Evolutionary conservation across 2,888 invertebrate species (phyloP), one percentile per base, ranked within the genome.

Genomic region (Macrophya annulata): DNA sequence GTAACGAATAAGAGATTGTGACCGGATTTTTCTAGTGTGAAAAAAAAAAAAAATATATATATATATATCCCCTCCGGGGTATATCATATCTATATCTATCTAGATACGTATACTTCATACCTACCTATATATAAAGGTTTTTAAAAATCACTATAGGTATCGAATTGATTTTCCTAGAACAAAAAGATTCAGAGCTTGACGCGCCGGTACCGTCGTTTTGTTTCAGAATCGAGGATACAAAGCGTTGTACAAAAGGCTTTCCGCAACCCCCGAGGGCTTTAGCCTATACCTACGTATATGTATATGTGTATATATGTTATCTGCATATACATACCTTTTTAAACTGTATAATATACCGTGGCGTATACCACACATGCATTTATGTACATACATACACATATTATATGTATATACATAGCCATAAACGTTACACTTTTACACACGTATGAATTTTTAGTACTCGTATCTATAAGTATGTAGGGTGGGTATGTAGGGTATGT

Each of bases 201-300:
- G 37, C 48, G 51, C 55, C 31, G 37, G 17, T 77, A 81, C n/a
- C 40, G 25, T 3, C 40, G 43, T 81, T 81, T 81, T 59, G 81
- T 59, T 45, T 43, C 12, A 31, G 74, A 45, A 74, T 74, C 45
- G 68, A 83, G 83, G 25, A 83, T 45, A 71, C 48, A 71, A 83
- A 83, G 65, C 68, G 40, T 83, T 31, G 31, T 48, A 68, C 68
- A 83, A 83, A 83, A 83, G 83, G 83, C 68, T 83, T 83, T 83
- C 71, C 68, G 83, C 17, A 51, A 43, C 45, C 83, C 83, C 48
- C 83, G 51, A 83, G 83, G 83, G 83, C 15, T 83, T 31, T 25
- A 25, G 5, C 51, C 5, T 43, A 72, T 43, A 17, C 43, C 12
- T 37, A 40, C 43, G 17, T 72, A 40, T 37, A 40, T 72, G 17